These are phyloP conservation scores for Poeciliopsis occidentalis DNA, from an alignment of 2,113 vertebrate species.

Conservation along the genomic window DNA sequence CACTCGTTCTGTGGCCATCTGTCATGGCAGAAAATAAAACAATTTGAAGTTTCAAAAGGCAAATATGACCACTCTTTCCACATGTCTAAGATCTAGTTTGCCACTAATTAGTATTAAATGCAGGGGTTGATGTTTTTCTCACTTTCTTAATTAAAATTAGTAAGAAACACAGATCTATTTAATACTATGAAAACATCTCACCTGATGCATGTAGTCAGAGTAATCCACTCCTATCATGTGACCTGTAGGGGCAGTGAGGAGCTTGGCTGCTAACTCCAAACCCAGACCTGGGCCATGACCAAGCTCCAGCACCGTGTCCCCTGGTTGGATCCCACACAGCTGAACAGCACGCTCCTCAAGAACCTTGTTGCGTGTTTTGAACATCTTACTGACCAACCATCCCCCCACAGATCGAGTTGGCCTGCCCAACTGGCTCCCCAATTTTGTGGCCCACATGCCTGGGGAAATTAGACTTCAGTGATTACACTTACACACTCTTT, in stretches of 20 bases:
- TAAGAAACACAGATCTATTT: neutral
- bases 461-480: neutral
- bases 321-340: slow-evolving; percentile 68
- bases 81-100: neutral
- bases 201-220: slow-evolving; percentile 77
- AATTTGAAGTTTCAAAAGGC: neutral
- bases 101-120: neutral
- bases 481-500: neutral
- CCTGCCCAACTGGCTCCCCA: slow-evolving; percentile 68
- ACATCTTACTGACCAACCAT: slow-evolving; percentile 65
- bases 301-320: slow-evolving; percentile 75
- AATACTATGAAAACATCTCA: slow-evolving; percentile 18
- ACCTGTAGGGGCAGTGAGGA: slow-evolving; percentile 63
- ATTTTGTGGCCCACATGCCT: slow-evolving; percentile 54
- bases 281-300: slow-evolving; percentile 77
- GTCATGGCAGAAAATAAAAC: slow-evolving; percentile 6
- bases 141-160: neutral
- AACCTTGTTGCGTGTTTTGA: slow-evolving; percentile 53
- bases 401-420: slow-evolving; percentile 68
- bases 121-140: neutral
- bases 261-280: slow-evolving; percentile 57
- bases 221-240: slow-evolving; percentile 75
- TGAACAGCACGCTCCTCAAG: slow-evolving; percentile 73
- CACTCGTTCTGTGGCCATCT: slow-evolving; percentile 63
- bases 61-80: neutral